These are phyloP conservation scores for Zygaena filipendulae DNA, from an alignment of 2,888 invertebrate genomes.

Conservation along the genomic window DNA sequence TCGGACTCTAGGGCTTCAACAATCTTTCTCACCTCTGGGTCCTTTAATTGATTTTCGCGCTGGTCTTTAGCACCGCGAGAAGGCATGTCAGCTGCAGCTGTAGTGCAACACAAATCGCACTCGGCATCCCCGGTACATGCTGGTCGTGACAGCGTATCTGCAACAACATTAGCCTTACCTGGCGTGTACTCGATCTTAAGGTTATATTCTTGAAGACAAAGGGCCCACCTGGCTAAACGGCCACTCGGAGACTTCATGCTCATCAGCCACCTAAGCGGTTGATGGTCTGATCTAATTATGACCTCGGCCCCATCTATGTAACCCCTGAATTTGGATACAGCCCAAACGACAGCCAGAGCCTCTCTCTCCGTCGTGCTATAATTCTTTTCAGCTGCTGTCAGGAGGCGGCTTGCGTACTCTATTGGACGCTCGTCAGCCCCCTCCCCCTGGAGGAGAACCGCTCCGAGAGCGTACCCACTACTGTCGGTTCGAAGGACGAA, in stretches of 20 bases:
- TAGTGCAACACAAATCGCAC: too few relatives aligned
- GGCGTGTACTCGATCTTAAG: slow-evolving; percentile 28
- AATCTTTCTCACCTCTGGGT: slow-evolving; percentile 17
- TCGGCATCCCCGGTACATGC: too few relatives aligned
- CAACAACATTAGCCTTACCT: slow-evolving; percentile 18
- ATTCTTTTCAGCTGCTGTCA: slow-evolving; percentile 24
- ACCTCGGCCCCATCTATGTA: slow-evolving; percentile 32
- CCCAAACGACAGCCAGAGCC: slow-evolving; percentile 28
- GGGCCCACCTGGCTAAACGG: slow-evolving; percentile 38
- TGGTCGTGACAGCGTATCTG: slow-evolving; percentile 1
- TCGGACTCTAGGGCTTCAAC: slow-evolving; percentile 15
- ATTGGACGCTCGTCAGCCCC: slow-evolving; percentile 12
- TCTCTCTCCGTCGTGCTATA: slow-evolving; percentile 32
- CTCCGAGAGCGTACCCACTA: slow-evolving; percentile 19
- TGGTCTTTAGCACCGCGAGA: slow-evolving; percentile 6
- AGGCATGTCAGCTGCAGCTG: slow-evolving; percentile 1
- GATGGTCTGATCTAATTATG: slow-evolving; percentile 31
- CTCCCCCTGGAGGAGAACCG: slow-evolving; percentile 19
- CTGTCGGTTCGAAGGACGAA: slow-evolving; percentile 19
- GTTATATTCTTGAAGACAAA: slow-evolving; percentile 29
- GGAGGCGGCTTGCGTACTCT: slow-evolving; percentile 17
- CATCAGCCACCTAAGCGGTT: slow-evolving; percentile 36
- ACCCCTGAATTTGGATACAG: slow-evolving; percentile 25
- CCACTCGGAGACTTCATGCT: slow-evolving; percentile 30
- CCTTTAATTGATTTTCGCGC: slow-evolving; percentile 13